phyloP scores from a whole-genome alignment of 2,797 vertebrate species.

The Loris lydekkerianus region DNA sequence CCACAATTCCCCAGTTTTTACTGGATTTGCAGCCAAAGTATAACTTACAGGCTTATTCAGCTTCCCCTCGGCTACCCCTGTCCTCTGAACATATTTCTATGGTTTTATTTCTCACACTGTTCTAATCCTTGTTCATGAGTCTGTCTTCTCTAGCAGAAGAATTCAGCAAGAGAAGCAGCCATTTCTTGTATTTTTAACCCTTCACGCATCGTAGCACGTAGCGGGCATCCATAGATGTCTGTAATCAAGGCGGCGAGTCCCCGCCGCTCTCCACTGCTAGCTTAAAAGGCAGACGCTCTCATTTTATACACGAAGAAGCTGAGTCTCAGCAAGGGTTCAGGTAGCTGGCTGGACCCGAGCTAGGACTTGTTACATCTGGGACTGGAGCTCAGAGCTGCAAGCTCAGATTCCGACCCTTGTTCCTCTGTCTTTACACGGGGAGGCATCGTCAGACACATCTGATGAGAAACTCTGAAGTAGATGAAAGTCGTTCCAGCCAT shows the following conservation, averaged over 20 bases:
- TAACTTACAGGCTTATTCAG: neutral
- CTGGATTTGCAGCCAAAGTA: neutral
- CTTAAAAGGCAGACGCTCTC: neutral
- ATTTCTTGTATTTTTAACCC: neutral
- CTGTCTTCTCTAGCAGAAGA: neutral
- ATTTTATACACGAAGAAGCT: neutral
- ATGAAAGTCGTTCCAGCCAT: neutral
- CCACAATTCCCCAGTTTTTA: too few relatives aligned
- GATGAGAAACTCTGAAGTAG: neutral
- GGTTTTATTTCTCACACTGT: neutral
- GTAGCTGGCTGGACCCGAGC: neutral
- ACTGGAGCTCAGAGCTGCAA: neutral
- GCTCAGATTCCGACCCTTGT: neutral
- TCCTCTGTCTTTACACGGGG: neutral
- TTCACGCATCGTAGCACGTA: neutral
- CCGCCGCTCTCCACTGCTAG: neutral
- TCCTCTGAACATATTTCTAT: neutral
- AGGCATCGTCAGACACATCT: neutral
- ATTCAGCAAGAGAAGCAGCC: neutral
- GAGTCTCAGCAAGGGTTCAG: neutral
- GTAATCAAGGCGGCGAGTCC: neutral
- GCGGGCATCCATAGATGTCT: neutral
- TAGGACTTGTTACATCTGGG: neutral
- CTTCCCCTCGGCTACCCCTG: neutral
- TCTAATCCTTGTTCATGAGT: neutral